These are phyloP conservation scores for Sorex fumeus DNA, from an alignment of 2,113 vertebrate genomes.

Conservation along the genomic window DNA sequence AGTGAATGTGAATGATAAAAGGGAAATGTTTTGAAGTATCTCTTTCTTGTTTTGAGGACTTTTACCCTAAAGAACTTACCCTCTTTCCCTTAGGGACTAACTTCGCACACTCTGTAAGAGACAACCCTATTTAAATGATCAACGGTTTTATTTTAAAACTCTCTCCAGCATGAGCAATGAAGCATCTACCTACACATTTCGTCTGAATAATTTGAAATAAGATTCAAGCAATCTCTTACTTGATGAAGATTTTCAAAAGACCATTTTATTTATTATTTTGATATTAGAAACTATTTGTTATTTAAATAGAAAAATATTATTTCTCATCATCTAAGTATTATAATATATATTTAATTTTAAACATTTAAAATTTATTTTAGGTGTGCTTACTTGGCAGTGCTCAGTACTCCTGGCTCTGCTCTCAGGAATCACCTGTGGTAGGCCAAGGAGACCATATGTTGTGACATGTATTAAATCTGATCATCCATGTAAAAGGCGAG, in stretches of 20 bases:
- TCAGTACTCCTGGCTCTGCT: too few relatives aligned
- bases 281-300: slow-evolving; percentile 2
- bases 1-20: background rate
- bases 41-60: background rate
- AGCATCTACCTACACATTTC: background rate
- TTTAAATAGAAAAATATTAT: background rate
- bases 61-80: background rate
- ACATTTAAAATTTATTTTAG: too few relatives aligned
- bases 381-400: too few relatives aligned
- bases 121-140: background rate
- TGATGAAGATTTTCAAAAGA: background rate
- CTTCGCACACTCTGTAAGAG: background rate
- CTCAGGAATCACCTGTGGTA: too few relatives aligned
- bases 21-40: background rate
- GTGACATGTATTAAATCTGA: too few relatives aligned
- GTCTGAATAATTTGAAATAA: background rate
- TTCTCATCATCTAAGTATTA: slow-evolving; percentile 32
- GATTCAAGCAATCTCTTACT: background rate
- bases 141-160: background rate
- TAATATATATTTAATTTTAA: too few relatives aligned
- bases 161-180: background rate
- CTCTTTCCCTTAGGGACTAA: background rate
- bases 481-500: too few relatives aligned
- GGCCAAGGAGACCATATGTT: too few relatives aligned
- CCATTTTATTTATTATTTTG: slow-evolving; percentile 26